Base-by-base conservation (phyloP, 1,140 invertebrate genomes). In the Aleiodes sp. region DNA sequence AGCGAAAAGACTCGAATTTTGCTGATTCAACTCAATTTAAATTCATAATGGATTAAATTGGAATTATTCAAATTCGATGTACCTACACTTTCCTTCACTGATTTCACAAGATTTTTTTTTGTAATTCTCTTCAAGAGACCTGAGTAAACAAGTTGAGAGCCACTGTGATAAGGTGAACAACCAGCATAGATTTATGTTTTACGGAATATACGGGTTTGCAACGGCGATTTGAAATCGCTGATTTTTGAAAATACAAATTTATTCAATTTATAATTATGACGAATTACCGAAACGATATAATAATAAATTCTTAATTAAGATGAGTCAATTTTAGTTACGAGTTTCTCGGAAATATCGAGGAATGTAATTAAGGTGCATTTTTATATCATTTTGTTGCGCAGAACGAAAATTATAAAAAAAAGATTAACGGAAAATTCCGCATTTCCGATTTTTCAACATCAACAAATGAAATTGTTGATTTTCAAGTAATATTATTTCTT, bases 151-250 rank as follows among this genome's bases (percentile, higher is more conserved):
- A 63, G 70, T 77, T 81, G 77, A 74, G 72, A 43, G 73, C 72
- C 75, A 73, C 75, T 79, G 75, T 76, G 79, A 81, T 81, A 81
- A 81, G 76, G 59, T 73, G 59, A 59, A 65, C 37, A 76, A 68
- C 64, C 71, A 60, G 59, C 37, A 61, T 57, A 21, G 41, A 56
- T 37, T 56, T 70, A n/a, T n/a, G 62, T 71, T 74, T 73, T 74
- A 71, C 77, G 72, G 65, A 64, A 71, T 75, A 75, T 66, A 69
- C 46, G 67, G 41, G 24, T 26, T n/a, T 37, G 64, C 0, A 16
- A 14, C 24, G 26, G 28, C 12, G 19, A 0, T 14, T 21, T 46
- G 2, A 19, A 19, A 46, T 19, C 41, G 41, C 24, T 46, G 24
- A 46, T 19, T 6, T 19, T 7, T 9, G 24, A 1, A 21, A 19